phyloP scores from a whole-genome alignment of 2,888 invertebrate genomes.

The Drosophila helvetica region DNA sequence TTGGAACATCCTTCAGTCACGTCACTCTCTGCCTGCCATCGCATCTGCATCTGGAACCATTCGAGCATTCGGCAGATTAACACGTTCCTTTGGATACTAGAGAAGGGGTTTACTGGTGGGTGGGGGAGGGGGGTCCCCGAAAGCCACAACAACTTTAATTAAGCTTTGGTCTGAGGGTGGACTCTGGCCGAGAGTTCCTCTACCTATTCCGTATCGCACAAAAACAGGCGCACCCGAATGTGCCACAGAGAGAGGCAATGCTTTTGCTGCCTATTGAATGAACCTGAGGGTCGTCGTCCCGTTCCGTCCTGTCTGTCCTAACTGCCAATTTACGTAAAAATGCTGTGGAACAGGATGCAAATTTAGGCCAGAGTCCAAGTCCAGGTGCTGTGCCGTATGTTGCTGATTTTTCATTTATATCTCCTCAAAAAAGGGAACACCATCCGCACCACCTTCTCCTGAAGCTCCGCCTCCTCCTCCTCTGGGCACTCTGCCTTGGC shows the following conservation, averaged over 20 bases:
- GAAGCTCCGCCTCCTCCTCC: not conserved
- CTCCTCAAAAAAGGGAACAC: slow-evolving; percentile 45
- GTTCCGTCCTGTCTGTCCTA: slow-evolving; percentile 55
- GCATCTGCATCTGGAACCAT: slow-evolving; percentile 7
- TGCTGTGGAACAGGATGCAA: slow-evolving; percentile 58
- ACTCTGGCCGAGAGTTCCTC: slow-evolving; percentile 35
- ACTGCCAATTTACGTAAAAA: slow-evolving; percentile 71
- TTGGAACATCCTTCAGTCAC: slow-evolving; percentile 13
- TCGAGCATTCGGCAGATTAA: slow-evolving; percentile 48
- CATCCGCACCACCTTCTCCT: not conserved
- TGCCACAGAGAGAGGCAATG: slow-evolving; percentile 20
- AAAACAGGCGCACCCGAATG: slow-evolving; percentile 14
- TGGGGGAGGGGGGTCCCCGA: not conserved
- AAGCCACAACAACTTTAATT: slow-evolving; percentile 58
- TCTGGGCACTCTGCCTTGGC: slow-evolving; percentile 32
- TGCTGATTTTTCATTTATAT: slow-evolving; percentile 69
- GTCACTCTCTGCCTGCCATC: too few species aligned
- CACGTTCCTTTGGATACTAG: slow-evolving; percentile 37
- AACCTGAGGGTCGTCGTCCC: slow-evolving; percentile 29
- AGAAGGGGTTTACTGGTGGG: not conserved
- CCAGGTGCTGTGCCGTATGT: slow-evolving; percentile 26
- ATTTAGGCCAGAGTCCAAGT: slow-evolving; percentile 31
- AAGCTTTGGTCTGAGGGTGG: slow-evolving; percentile 44
- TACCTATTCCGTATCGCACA: not conserved
- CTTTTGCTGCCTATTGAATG: slow-evolving; percentile 6